Evolutionary conservation across 2,797 vertebrate species (phyloP).

Genomic region (Petrocephalus sullivani): DNA sequence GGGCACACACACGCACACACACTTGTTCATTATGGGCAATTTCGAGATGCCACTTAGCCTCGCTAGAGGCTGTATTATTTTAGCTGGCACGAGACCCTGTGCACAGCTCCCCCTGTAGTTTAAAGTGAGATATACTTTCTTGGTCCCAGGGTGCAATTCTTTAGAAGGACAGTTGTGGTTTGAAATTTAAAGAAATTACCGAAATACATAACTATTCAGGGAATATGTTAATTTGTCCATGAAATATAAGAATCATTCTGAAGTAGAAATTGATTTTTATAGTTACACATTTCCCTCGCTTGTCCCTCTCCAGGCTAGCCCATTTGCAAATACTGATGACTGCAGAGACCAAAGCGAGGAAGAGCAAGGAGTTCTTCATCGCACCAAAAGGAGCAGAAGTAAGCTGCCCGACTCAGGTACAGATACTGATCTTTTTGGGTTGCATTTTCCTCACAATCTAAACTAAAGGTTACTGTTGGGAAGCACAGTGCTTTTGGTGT

Average conservation of each 20-base stretch:
- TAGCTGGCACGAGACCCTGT: neutral
- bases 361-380: constrained; percentile 53
- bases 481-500: neutral
- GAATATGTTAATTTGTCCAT: neutral
- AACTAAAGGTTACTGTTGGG: neutral
- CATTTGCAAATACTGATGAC: constrained; percentile 61
- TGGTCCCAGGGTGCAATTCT: neutral
- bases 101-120: neutral
- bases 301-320: constrained; percentile 57
- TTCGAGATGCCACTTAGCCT: too few relatives aligned
- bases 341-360: constrained; percentile 56
- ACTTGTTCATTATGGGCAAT: neutral
- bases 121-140: neutral
- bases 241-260: neutral
- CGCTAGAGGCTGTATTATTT: neutral
- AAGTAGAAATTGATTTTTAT: neutral
- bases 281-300: neutral
- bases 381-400: constrained; percentile 72
- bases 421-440: neutral
- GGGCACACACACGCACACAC: neutral
- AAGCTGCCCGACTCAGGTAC: constrained; percentile 37
- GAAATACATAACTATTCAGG: neutral
- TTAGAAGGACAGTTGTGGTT: neutral
- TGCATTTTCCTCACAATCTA: neutral
- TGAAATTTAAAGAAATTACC: neutral